Conservation (phyloP, 1,140 invertebrate genomes). For the Papilio glaucus region DNA sequence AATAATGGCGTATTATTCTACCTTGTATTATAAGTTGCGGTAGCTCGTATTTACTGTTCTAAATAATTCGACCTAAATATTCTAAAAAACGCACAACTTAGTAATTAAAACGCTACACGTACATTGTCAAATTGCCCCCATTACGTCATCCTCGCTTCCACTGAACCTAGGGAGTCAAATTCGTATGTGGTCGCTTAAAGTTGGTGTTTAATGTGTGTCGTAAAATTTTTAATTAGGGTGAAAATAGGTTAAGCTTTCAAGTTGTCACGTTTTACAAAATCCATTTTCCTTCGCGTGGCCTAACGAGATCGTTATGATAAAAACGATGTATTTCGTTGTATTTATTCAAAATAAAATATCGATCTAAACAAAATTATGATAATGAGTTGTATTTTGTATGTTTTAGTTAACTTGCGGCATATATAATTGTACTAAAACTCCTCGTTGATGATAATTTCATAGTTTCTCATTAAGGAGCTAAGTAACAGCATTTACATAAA, state of each 20-base stretch:
- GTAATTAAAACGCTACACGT: background rate
- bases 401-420: background rate
- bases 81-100: background rate
- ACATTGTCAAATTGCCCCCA: background rate
- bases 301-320: background rate
- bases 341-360: background rate
- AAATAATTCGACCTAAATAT: too few relatives aligned
- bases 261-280: slow-evolving; percentile 13
- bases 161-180: background rate
- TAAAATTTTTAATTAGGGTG: slow-evolving; percentile 20
- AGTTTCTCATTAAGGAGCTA: too few relatives aligned
- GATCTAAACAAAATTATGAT: background rate
- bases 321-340: background rate
- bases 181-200: background rate
- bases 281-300: background rate
- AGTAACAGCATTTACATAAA: too few relatives aligned
- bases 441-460: too few relatives aligned
- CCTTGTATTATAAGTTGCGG: too few relatives aligned
- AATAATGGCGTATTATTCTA: too few relatives aligned
- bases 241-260: slow-evolving; percentile 21
- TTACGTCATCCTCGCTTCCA: background rate
- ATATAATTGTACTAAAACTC: too few relatives aligned
- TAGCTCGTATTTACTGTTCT: too few relatives aligned
- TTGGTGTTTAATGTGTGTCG: background rate
- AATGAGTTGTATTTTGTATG: background rate